Evolutionary conservation across 2,113 vertebrate species (phyloP).

Genomic region (Phyllopteryx taeniolatus): DNA sequence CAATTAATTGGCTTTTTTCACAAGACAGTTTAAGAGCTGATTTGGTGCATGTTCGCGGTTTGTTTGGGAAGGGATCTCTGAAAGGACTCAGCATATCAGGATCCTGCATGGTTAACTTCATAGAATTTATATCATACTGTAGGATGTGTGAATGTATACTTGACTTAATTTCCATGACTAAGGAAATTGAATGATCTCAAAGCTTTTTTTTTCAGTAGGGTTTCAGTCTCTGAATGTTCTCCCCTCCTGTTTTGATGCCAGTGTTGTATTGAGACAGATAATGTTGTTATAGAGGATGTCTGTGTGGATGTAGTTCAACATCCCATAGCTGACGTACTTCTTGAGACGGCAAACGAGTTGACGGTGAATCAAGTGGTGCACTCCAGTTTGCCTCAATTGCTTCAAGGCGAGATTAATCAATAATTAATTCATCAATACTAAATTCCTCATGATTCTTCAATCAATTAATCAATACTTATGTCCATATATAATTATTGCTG

Average conservation of each 20-base stretch:
- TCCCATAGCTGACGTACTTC: neutral
- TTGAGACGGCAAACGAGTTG: neutral
- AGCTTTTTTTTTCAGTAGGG: neutral
- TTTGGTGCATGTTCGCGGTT: neutral
- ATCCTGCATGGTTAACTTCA: neutral
- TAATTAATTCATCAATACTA: neutral
- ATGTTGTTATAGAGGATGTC: neutral
- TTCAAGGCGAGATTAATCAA: neutral
- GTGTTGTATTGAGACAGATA: neutral
- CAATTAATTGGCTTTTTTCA: conserved; percentile 14
- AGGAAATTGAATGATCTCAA: neutral
- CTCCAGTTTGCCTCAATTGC: too few species aligned
- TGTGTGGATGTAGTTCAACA: neutral
- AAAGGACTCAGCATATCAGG: neutral
- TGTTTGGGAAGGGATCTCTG: neutral
- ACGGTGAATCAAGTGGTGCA: neutral
- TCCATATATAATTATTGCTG: neutral
- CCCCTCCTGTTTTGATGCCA: neutral
- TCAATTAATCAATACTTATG: neutral
- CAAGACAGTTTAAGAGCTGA: neutral
- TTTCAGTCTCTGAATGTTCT: neutral
- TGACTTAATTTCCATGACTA: neutral
- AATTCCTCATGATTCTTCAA: neutral
- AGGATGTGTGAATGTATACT: neutral
- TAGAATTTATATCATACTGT: neutral